Percentiles rank a stretch among this genome's conserved stretches.
These are phyloP conservation scores for Meteorus cinctellus DNA, from an alignment of 2,888 invertebrate genomes.

Conservation along the genomic window DNA sequence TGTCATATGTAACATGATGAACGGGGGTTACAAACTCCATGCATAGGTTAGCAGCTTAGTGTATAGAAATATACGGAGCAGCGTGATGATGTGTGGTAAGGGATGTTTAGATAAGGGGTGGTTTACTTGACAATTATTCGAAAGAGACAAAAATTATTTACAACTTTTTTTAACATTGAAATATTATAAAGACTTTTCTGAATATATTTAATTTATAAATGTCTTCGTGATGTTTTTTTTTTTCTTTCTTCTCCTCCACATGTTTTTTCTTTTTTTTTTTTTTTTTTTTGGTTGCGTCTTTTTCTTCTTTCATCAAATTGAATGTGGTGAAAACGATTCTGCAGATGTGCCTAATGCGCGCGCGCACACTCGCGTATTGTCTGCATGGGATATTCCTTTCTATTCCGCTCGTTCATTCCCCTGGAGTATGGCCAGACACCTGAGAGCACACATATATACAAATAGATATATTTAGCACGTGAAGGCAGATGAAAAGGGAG, in stretches of 20 bases:
- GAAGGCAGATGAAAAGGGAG: constrained; percentile 20
- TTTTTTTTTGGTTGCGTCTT: neutral
- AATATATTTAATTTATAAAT: neutral
- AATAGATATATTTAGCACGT: neutral
- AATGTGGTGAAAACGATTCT: constrained; percentile 31
- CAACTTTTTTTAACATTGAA: neutral
- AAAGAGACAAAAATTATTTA: neutral
- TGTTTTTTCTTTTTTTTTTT: neutral
- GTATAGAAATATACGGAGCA: constrained; percentile 38
- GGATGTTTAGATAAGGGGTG: neutral
- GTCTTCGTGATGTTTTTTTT: neutral
- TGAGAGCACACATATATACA: constrained; percentile 24
- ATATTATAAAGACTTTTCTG: neutral
- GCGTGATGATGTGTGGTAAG: constrained; percentile 43
- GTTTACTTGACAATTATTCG: neutral
- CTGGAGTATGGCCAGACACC: constrained; percentile 42
- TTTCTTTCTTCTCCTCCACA: neutral
- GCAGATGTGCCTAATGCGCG: constrained; percentile 28
- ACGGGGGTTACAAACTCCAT: constrained; percentile 57
- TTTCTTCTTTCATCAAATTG: constrained; percentile 16
- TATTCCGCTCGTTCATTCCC: constrained; percentile 27
- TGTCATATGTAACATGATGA: constrained; percentile 35
- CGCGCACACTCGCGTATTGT: neutral
- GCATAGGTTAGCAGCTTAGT: constrained; percentile 63
- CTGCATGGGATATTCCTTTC: constrained; percentile 19